Evolutionary conservation across 2,113 vertebrate genomes (phyloP).

Genomic region (Cottus gobio): DNA sequence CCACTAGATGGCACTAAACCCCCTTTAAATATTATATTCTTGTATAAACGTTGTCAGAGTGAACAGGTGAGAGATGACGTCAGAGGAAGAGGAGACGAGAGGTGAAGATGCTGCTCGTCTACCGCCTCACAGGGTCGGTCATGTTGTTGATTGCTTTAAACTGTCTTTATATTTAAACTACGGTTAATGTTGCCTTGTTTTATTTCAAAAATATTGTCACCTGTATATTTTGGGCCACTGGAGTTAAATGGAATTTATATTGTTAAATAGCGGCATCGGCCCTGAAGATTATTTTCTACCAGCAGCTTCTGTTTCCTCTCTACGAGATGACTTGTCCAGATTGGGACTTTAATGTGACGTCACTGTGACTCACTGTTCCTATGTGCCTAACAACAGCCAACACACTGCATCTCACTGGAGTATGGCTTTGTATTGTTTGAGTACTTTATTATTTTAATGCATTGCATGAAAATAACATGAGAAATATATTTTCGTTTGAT

Average conservation of each 20-base stretch:
- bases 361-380: conserved; percentile 65
- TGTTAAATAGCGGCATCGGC: not conserved
- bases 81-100: too few species aligned
- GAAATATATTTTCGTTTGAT: conserved; percentile 21
- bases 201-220: not conserved
- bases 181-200: not conserved
- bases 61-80: too few species aligned
- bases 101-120: too few species aligned
- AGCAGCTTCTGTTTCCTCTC: not conserved
- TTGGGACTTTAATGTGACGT: conserved; percentile 61
- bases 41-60: not conserved
- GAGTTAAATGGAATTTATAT: conserved; percentile 11
- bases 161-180: not conserved
- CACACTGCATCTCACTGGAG: conserved; percentile 34
- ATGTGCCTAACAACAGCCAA: conserved; percentile 70
- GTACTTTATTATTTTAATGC: conserved; percentile 32
- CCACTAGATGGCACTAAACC: not conserved
- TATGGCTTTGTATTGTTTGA: conserved; percentile 25
- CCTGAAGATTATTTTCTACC: conserved; percentile 26
- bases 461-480: conserved; percentile 4
- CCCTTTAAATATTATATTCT: not conserved
- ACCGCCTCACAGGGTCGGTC: too few species aligned
- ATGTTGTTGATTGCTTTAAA: not conserved
- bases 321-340: conserved; percentile 28
- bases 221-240: conserved; percentile 13